These are phyloP conservation scores for Cardinalis cardinalis DNA, from an alignment of 2,113 vertebrate genomes.

Conservation along the genomic window DNA sequence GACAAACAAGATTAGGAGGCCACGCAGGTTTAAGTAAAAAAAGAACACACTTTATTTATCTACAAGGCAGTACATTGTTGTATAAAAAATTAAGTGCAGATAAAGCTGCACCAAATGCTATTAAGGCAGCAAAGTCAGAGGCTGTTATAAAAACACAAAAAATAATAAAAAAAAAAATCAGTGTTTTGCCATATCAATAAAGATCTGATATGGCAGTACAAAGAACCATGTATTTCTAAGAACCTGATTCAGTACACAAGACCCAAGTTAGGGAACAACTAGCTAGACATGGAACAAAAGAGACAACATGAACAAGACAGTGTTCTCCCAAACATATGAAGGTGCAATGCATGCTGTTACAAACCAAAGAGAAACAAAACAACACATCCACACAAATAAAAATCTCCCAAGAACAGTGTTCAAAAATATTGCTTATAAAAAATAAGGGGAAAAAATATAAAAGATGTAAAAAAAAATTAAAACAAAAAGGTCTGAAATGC, in stretches of 20 bases:
- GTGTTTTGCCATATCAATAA: slow-evolving; percentile 50
- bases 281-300: slow-evolving; percentile 69
- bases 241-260: slow-evolving; percentile 45
- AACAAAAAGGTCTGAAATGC: slow-evolving; percentile 75
- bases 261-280: slow-evolving; percentile 53
- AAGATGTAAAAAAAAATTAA: slow-evolving; percentile 50
- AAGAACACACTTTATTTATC: slow-evolving; percentile 93
- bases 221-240: slow-evolving; percentile 48
- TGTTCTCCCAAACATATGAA: slow-evolving; percentile 84
- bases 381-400: slow-evolving; percentile 58
- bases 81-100: slow-evolving; percentile 85
- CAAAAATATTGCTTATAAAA: slow-evolving; percentile 71
- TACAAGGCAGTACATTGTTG: slow-evolving; percentile 90
- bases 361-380: slow-evolving; percentile 64
- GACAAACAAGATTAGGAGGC: slow-evolving; percentile 25
- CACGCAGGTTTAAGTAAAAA: slow-evolving; percentile 61
- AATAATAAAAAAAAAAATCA: slow-evolving; percentile 50
- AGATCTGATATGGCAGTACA: slow-evolving; percentile 61
- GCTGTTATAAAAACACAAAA: slow-evolving; percentile 47
- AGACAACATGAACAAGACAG: slow-evolving; percentile 73
- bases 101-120: slow-evolving; percentile 75
- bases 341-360: slow-evolving; percentile 79
- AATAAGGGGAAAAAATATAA: slow-evolving; percentile 30
- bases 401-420: slow-evolving; percentile 80
- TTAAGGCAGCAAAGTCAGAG: slow-evolving; percentile 80